Evolutionary conservation across 2,888 invertebrate genomes (phyloP).

Genomic region (Volucella inflata): DNA sequence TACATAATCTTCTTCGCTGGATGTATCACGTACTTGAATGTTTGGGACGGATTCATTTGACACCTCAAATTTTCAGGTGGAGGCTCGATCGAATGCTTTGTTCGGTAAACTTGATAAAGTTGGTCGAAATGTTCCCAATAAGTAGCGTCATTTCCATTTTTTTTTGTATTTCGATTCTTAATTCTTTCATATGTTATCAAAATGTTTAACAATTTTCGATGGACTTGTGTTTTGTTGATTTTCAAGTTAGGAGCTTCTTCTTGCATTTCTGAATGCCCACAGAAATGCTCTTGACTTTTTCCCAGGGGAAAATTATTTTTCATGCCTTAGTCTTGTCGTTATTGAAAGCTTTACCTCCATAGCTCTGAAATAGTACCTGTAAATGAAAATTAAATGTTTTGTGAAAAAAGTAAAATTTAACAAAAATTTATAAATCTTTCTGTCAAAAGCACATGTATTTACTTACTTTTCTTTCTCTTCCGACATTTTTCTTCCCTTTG

Average conservation of each 20-base stretch:
- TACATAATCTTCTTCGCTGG: background rate
- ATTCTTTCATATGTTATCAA: slow-evolving; percentile 13
- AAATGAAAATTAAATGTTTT: slow-evolving; percentile 3
- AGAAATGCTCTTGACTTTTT: slow-evolving; percentile 1
- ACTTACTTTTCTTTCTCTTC: background rate
- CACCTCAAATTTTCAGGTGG: slow-evolving; percentile 2
- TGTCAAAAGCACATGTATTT: background rate
- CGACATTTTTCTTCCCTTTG: no score
- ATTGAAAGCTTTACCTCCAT: background rate
- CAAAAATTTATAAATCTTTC: background rate
- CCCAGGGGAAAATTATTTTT: slow-evolving; percentile 1
- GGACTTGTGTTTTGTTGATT: slow-evolving; percentile 12
- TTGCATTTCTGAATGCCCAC: slow-evolving; percentile 21
- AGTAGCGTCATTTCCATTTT: background rate
- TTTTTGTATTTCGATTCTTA: slow-evolving; percentile 15
- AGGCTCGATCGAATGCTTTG: slow-evolving; percentile 5
- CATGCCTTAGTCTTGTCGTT: background rate
- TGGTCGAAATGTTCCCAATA: slow-evolving; percentile 8
- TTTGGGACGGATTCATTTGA: background rate
- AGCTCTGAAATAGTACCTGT: slow-evolving; percentile 3
- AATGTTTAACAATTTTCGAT: slow-evolving; percentile 20
- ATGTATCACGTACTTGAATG: background rate
- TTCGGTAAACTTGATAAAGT: background rate
- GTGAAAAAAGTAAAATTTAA: slow-evolving; percentile 1
- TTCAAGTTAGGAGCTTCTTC: background rate